phyloP scores from a whole-genome alignment of 2,888 invertebrate species.

The Elgonia sp. region DNA sequence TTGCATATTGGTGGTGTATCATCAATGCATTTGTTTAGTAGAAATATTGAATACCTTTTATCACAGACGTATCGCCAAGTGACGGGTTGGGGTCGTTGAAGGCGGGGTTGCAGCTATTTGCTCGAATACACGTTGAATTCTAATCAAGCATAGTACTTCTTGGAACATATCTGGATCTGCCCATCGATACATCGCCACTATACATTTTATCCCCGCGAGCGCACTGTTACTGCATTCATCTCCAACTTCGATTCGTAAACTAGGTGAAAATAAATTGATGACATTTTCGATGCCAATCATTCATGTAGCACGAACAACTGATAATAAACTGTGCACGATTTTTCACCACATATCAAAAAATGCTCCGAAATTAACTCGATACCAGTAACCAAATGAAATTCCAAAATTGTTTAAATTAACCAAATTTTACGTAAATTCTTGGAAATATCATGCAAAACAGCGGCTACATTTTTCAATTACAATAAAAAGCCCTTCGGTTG shows the following conservation, averaged over 20 bases:
- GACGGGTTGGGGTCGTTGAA: conserved; percentile 76
- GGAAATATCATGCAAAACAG: background rate
- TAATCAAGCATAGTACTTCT: conserved; percentile 86
- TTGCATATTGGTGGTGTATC: conserved; percentile 73
- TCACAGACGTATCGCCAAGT: conserved; percentile 74
- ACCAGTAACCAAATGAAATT: conserved; percentile 5
- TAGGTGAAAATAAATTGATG: conserved; percentile 72
- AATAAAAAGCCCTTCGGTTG: background rate
- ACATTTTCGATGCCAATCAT: conserved; percentile 65
- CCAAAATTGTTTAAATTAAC: conserved; percentile 18
- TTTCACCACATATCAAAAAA: conserved; percentile 13
- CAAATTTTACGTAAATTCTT: background rate
- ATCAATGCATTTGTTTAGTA: conserved; percentile 72
- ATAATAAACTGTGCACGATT: conserved; percentile 31
- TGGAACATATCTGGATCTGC: conserved; percentile 83
- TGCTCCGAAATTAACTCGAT: conserved; percentile 12
- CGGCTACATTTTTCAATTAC: background rate
- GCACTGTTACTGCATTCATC: conserved; percentile 60
- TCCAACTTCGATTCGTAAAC: conserved; percentile 61
- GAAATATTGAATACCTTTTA: conserved; percentile 76
- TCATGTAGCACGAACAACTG: conserved; percentile 4
- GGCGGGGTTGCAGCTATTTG: conserved; percentile 82
- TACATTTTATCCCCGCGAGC: conserved; percentile 82
- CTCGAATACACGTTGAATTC: conserved; percentile 82
- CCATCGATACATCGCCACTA: conserved; percentile 83